Evolutionary conservation across 2,113 vertebrate species (phyloP).

Genomic region (Manacus vitellinus): DNA sequence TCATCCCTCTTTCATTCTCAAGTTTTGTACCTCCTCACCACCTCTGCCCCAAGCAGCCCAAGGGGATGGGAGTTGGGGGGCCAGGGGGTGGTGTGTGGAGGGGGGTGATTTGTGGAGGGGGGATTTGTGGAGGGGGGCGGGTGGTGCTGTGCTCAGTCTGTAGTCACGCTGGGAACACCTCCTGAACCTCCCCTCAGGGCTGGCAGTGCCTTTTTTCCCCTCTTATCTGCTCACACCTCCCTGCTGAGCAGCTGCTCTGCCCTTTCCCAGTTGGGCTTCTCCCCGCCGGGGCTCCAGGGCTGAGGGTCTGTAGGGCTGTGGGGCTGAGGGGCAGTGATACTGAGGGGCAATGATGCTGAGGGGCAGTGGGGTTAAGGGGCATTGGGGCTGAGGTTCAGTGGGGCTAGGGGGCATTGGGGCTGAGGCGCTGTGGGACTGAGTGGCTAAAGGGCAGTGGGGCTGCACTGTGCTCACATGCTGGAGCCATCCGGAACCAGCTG

Average conservation of each 20-base stretch:
- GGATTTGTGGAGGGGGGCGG: not conserved
- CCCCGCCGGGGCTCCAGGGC: rapidly evolving
- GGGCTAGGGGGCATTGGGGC: too few species aligned
- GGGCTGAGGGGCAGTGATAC: not conserved
- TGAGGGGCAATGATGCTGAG: too few species aligned
- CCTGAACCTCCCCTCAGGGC: not conserved
- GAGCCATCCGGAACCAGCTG: rapidly evolving
- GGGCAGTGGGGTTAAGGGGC: too few species aligned
- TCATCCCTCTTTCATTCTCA: not conserved
- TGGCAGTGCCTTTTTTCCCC: rapidly evolving
- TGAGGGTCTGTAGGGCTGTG: too few species aligned
- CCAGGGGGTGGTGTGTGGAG: too few species aligned
- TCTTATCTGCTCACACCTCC: too few species aligned
- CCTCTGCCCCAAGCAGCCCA: rapidly evolving
- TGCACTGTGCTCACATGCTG: not conserved
- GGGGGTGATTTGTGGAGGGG: too few species aligned
- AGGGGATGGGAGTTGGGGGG: too few species aligned
- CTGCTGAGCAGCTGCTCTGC: not conserved
- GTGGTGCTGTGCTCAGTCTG: not conserved
- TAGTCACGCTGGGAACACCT: not conserved
- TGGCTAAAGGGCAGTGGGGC: not conserved
- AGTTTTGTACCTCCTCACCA: too few species aligned
- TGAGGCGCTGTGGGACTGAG: not conserved
- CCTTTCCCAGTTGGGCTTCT: rapidly evolving
- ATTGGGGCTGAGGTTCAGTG: not conserved